Base-by-base conservation (phyloP, 2,797 vertebrate species). In the Syngnathus rostellatus region DNA sequence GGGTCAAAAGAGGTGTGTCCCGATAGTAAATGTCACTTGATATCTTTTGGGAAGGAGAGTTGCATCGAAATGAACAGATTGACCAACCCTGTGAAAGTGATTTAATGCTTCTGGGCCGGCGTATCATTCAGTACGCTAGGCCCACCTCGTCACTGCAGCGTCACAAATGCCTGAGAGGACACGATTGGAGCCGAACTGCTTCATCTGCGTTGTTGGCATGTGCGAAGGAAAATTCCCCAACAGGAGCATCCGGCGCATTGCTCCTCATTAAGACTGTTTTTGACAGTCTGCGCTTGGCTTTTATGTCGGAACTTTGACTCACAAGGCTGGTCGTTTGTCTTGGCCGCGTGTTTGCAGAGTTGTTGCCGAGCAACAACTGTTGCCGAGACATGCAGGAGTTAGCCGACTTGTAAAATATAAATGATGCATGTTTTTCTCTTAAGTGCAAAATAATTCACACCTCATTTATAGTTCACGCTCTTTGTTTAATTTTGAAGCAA, bases 241-340 rank as follows among this genome's bases (percentile, higher is more conserved):
- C 71, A 73, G 78, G 75, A 71, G 72, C 71, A 67, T 82, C 68
- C 70, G 72, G 68, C 75, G 77, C 39, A 10, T 65, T 63, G 71
- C 63, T 76, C 45, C 70, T 81, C 66, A 65, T 81, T 67, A 71
- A 62, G 64, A 61, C 66, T 75, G 79, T 74, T 82, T 79, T 78
- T 66, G 69, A 78, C 73, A 76, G 74, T 67, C 76, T 46, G 40
- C 68, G 64, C 71, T 82, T 81, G 72, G 71, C 74, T 75, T 79
- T 82, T 64, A 65, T 62, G 14, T 59, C 68, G 77, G 70, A 86
- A 74, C 77, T 83, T 82, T 88, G 85, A 87, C 85, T 88, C 84
- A 87, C 72, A 67, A 79, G 69, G 62, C 73, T 72, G 78, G 77
- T 72, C 70, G 72, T 71, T 70, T 71, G 77, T 77, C 77, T 81